Conservation (phyloP, 2,113 vertebrate genomes). For the Willisornis vidua region DNA sequence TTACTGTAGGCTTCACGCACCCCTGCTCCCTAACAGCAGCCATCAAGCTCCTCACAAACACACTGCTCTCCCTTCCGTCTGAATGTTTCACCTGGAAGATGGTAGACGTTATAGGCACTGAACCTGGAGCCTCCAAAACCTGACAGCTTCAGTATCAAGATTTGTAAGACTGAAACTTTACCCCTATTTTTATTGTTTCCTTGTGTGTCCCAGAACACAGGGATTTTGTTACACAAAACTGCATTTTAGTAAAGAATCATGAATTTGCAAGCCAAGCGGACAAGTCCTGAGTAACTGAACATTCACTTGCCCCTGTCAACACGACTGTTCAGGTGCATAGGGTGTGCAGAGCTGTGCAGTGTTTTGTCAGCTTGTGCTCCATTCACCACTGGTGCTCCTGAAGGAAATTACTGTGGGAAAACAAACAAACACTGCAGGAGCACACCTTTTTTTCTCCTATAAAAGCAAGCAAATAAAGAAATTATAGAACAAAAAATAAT, state of each 20-base stretch:
- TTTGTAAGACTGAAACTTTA: background rate
- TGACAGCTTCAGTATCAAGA: background rate
- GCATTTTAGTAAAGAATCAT: background rate
- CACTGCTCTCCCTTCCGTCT: background rate
- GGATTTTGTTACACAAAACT: background rate
- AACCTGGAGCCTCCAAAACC: background rate
- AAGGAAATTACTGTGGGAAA: background rate
- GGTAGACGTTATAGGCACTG: background rate
- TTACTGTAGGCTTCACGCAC: background rate
- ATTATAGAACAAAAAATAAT: background rate
- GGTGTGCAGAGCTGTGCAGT: background rate
- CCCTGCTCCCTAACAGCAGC: background rate
- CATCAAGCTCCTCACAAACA: fast-evolving
- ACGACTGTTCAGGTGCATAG: background rate
- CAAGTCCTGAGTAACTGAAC: background rate
- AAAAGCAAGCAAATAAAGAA: background rate
- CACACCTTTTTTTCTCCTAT: background rate
- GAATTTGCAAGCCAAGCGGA: background rate
- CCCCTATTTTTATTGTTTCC: background rate
- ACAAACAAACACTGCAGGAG: background rate
- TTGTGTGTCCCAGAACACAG: fast-evolving
- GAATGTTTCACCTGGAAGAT: background rate
- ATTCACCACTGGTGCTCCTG: background rate
- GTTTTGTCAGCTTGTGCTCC: background rate
- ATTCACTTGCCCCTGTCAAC: background rate